Percentiles rank a stretch among this genome's conserved stretches.
phyloP scores from a whole-genome alignment of 2,888 invertebrate species.

The Artemia sinica region DNA sequence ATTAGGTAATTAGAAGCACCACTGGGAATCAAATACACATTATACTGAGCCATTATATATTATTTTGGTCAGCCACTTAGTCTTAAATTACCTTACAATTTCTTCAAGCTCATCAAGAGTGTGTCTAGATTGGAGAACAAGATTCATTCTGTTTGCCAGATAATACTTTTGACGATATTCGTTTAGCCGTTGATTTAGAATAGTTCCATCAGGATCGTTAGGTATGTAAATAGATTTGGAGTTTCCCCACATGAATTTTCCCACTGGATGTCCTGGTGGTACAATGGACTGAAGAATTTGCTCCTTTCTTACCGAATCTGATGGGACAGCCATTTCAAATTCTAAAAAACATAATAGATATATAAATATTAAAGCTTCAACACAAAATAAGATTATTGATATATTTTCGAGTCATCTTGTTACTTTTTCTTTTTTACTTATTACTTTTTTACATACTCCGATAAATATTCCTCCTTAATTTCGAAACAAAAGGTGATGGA shows the following conservation, averaged over 20 bases:
- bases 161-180: conserved; percentile 60
- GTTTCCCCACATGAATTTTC: conserved; percentile 73
- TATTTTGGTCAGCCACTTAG: no score
- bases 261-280: conserved; percentile 43
- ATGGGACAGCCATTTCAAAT: conserved; percentile 59
- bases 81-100: conserved; percentile 37
- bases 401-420: conserved; percentile 13
- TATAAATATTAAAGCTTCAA: background rate
- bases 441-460: no score
- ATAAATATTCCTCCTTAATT: no score
- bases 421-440: conserved; percentile 20
- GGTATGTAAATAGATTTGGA: conserved; percentile 44
- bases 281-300: conserved; percentile 55
- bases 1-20: no score
- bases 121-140: conserved; percentile 49
- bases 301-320: conserved; percentile 54
- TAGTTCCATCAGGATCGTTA: conserved; percentile 41
- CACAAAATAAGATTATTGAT: conserved; percentile 18
- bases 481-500: no score
- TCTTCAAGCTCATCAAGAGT: conserved; percentile 43
- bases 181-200: conserved; percentile 49
- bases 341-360: conserved; percentile 37
- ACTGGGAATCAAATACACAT: no score
- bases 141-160: conserved; percentile 69
- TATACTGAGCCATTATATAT: no score